These are phyloP conservation scores for Rotaria macrura DNA, from an alignment of 2,888 invertebrate species.

Conservation along the genomic window DNA sequence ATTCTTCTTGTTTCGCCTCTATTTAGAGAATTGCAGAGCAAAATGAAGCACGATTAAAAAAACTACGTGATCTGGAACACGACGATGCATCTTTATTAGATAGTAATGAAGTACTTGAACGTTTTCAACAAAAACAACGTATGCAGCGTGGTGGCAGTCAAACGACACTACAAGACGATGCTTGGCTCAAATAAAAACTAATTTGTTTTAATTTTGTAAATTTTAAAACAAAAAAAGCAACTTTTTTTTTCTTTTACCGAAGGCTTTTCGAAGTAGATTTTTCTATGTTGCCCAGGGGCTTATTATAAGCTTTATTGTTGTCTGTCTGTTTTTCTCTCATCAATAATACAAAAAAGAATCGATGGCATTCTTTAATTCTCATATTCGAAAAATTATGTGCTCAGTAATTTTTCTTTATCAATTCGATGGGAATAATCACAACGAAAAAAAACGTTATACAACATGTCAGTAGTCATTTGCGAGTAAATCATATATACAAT, in stretches of 20 bases:
- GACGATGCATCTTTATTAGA: background rate
- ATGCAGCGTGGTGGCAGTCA: background rate
- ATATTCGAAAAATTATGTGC: no score
- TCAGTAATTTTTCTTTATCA: no score
- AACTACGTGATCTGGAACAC: constrained; percentile 30
- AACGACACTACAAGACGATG: constrained; percentile 6
- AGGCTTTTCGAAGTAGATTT: no score
- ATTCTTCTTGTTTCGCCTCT: no score
- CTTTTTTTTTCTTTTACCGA: background rate
- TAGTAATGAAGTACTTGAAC: constrained; percentile 7
- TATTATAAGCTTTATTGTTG: background rate
- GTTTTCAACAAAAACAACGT: constrained; percentile 14
- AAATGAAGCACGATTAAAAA: constrained; percentile 30
- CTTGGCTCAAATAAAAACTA: background rate
- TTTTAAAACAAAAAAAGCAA: background rate
- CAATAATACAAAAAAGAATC: background rate
- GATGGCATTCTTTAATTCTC: no score
- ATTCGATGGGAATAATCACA: no score
- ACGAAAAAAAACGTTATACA: no score
- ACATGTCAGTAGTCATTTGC: no score
- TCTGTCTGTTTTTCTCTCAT: background rate
- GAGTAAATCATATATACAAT: no score
- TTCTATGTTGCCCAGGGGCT: background rate
- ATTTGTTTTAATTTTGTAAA: background rate
- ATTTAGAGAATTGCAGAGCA: constrained; percentile 26